These are phyloP conservation scores for Arothron firmamentum DNA, from an alignment of 2,113 vertebrate species.

Conservation along the genomic window DNA sequence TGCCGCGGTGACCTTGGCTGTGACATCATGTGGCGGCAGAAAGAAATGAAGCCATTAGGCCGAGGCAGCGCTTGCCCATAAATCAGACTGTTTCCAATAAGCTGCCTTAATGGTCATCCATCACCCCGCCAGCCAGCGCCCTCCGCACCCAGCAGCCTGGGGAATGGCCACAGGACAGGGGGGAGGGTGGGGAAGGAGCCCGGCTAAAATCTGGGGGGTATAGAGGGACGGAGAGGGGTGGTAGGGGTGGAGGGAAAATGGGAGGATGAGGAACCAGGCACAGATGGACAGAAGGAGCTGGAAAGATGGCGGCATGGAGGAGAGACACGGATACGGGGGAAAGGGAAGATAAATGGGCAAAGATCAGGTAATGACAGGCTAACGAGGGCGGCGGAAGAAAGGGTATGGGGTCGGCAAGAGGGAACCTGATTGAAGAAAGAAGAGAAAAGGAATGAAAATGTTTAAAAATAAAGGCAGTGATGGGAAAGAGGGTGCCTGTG, in stretches of 20 bases:
- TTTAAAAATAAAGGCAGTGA: neutral
- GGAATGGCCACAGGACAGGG: slow-evolving; percentile 85
- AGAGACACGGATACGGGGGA: slow-evolving; percentile 62
- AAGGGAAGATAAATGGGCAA: slow-evolving; percentile 42
- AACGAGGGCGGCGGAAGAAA: slow-evolving; percentile 74
- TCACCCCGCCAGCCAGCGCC: slow-evolving; percentile 79
- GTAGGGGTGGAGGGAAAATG: slow-evolving; percentile 17
- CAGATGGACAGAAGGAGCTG: neutral
- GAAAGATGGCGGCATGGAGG: neutral
- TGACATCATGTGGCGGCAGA: slow-evolving; percentile 97
- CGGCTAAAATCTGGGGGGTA: slow-evolving; percentile 26
- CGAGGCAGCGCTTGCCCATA: slow-evolving; percentile 95
- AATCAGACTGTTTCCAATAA: slow-evolving; percentile 99
- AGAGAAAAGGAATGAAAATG: neutral
- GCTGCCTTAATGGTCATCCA: slow-evolving; percentile 99
- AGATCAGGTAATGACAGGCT: slow-evolving; percentile 46
- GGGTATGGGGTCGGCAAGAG: slow-evolving; percentile 59
- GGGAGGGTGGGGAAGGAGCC: slow-evolving; percentile 74
- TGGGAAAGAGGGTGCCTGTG: neutral
- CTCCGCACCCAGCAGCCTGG: slow-evolving; percentile 71
- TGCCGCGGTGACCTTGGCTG: slow-evolving; percentile 98
- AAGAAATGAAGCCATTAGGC: slow-evolving; percentile 99
- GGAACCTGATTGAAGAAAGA: slow-evolving; percentile 12
- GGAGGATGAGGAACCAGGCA: slow-evolving; percentile 6
- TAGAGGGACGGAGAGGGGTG: slow-evolving; percentile 13